phyloP scores from a whole-genome alignment of 2,888 invertebrate genomes.

The Eustalomyia histrio region DNA sequence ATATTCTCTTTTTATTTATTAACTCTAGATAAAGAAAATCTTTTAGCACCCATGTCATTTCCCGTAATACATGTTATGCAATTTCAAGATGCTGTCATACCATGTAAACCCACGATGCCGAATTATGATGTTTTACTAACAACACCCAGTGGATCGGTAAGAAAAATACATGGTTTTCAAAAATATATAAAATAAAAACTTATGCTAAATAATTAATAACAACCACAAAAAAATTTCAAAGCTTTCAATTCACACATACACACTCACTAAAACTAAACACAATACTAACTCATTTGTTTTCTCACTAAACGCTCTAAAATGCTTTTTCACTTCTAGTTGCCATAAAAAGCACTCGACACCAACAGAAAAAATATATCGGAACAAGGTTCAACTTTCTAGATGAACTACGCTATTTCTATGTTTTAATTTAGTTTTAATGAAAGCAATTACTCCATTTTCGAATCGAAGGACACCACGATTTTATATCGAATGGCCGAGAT shows the following conservation, averaged over 20 bases:
- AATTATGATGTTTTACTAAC: constrained; percentile 80
- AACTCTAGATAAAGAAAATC: constrained; percentile 79
- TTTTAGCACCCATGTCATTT: constrained; percentile 78
- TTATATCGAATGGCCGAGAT: too few species aligned
- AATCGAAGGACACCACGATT: too few species aligned
- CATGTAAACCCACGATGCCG: constrained; percentile 84
- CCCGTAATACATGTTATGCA: constrained; percentile 77
- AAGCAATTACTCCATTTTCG: too few species aligned
- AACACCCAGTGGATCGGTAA: constrained; percentile 78
- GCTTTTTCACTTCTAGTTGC: neutral
- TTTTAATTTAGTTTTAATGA: too few species aligned
- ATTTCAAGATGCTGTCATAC: constrained; percentile 80
- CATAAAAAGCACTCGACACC: neutral
- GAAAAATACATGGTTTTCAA: constrained; percentile 47
- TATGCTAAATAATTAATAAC: neutral
- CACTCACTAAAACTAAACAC: neutral
- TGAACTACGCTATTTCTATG: too few species aligned
- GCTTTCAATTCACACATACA: constrained; percentile 4
- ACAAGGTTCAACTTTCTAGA: too few species aligned
- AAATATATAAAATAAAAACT: neutral
- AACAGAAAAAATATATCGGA: too few species aligned
- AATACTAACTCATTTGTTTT: constrained; percentile 2
- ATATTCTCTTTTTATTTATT: constrained; percentile 21
- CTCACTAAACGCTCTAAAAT: neutral
- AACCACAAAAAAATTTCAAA: neutral